Base-by-base conservation (phyloP, 2,797 vertebrate species). In the Selene dorsalis region DNA sequence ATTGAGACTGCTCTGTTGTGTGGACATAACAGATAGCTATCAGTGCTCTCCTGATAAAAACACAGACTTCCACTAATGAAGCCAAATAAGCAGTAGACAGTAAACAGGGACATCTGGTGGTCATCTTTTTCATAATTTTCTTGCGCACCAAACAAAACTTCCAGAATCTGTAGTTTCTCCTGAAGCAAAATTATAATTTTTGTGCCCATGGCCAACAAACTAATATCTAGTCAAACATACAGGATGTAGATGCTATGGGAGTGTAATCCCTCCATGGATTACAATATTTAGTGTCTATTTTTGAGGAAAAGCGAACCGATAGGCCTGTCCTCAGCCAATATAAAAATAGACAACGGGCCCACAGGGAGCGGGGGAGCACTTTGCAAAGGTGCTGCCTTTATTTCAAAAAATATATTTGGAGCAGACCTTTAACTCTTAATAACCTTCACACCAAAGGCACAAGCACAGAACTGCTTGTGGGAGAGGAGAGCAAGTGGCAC, bases 71-170 rank as follows among this genome's bases (percentile, higher is more conserved):
- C 12, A 38, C 2, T 45, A 10, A 9, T 20, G 4, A 4, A 10
- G 32, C 10, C 12, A 48, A 22, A n/a, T 18, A 1, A 52, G 20
- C 6, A 26, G 16, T 0, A 1, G 8, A 79, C 47, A 77, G 79
- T 48, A 14, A 65, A 73, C 32, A 52, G 53, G 6, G 84, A 73
- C 87, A 82, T 69, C 85, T 88, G 73, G 73, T 91, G 84, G 84
- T 68, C 61, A 55, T 12, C 66, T 64, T 71, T 41, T 26, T 17
- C 11, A 14, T 3, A 5, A 22, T 50, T 63, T 58, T 39, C 11
- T 26, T 11, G 4, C 22, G 41, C 58, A 50, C 58, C 16, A 22
- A 63, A 20, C 24, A 32, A 14, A 35, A 62, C 73, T 74, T n/a
- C 17, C 0, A 43, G 22, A 22, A 39, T 1, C 5, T 38, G 8